Conservation (phyloP, 2,797 vertebrate genomes). For the Xiphorhynchus erythropygius region DNA sequence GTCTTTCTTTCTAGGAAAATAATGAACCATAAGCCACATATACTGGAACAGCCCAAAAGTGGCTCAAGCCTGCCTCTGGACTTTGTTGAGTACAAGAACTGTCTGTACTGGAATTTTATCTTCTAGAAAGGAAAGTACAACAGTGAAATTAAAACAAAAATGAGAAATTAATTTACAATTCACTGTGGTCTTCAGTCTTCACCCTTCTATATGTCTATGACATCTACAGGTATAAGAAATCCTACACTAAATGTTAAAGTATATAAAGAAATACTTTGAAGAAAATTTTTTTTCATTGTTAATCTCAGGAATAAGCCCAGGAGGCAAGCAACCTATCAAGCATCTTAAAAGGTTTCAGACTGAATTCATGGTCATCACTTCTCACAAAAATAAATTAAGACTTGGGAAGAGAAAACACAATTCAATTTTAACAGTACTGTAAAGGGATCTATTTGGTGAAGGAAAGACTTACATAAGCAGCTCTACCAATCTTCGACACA, state of each 20-base stretch:
- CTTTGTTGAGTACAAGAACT: neutral
- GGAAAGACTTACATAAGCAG: constrained; percentile 85
- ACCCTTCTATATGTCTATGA: neutral
- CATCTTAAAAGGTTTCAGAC: neutral
- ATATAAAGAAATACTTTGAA: neutral
- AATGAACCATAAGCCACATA: neutral
- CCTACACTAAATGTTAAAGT: neutral
- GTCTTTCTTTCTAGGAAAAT: neutral
- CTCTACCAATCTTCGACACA: constrained; percentile 90
- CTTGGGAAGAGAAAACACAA: neutral
- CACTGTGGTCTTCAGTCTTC: neutral
- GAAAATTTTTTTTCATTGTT: neutral
- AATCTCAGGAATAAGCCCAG: neutral
- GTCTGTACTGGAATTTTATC: neutral
- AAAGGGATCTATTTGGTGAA: neutral
- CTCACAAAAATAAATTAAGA: neutral
- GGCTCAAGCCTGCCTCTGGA: neutral
- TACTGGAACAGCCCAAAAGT: neutral
- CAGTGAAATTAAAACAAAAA: neutral
- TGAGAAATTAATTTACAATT: neutral
- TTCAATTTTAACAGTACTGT: neutral
- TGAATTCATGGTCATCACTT: neutral
- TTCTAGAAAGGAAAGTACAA: neutral
- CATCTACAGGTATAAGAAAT: neutral
- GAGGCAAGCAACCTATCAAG: neutral